Evolutionary conservation across 2,113 vertebrate genomes (phyloP).

Genomic region (Perca flavescens): DNA sequence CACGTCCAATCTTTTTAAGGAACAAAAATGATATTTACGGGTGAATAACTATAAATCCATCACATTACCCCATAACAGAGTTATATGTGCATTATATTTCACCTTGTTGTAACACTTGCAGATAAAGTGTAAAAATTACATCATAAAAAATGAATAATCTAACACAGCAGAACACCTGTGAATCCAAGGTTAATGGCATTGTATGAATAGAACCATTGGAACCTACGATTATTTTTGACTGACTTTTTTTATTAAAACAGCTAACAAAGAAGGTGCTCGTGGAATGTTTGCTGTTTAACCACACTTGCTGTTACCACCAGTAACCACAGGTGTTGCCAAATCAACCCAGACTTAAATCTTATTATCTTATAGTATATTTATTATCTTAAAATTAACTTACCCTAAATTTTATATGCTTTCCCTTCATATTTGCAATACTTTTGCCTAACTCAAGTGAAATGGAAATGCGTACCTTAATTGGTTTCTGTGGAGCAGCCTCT

Average conservation of each 20-base stretch:
- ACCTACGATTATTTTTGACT: background rate
- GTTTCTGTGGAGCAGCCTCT: constrained; percentile 85
- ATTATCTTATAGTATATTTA: background rate
- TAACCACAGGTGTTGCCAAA: background rate
- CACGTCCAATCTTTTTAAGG: constrained; percentile 88
- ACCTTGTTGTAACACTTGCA: background rate
- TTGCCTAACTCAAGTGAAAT: background rate
- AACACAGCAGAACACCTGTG: background rate
- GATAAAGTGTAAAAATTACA: background rate
- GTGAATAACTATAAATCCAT: constrained; percentile 37
- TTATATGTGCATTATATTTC: background rate
- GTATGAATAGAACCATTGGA: background rate
- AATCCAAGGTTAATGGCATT: background rate
- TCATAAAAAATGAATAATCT: constrained; percentile 18
- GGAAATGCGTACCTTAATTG: constrained; percentile 87
- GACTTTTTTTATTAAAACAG: background rate
- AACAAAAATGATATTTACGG: constrained; percentile 65
- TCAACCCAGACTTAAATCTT: constrained; percentile 5
- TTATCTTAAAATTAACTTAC: background rate
- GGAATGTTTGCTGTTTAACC: background rate
- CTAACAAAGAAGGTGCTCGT: too few species aligned
- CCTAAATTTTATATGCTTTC: background rate
- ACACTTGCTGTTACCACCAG: background rate
- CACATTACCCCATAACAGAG: background rate
- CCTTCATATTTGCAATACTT: background rate